Base-by-base conservation (phyloP, 2,797 vertebrate genomes). In the Sebastes cheni region DNA sequence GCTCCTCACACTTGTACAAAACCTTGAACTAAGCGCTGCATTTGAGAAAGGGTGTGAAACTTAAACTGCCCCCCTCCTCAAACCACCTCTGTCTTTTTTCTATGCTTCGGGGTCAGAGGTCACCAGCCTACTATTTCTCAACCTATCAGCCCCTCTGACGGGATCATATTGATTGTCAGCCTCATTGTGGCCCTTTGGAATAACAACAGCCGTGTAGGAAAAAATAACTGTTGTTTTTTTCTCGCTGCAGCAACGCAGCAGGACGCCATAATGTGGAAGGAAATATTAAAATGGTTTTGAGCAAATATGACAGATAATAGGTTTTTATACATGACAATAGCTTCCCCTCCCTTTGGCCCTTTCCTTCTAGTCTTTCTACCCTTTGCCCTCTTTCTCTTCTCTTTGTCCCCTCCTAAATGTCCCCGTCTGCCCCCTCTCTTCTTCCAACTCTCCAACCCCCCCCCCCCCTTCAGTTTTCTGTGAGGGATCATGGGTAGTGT, bases 401-500 rank as follows among this genome's bases (percentile, higher is more conserved):
- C 61, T 80, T 64, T 80, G 56, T 79, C 70, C 69, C 59, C 22
- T 77, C 67, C 70, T 77, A 42, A 79, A 81, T 62, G 64, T 34
- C 67, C 73, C 72, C 22, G 8, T 61, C 67, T 81, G 68, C 66
- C 61, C 67, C 73, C 3, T 25, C 68, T 34, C 80, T 36, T 60
- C 64, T 14, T 67, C 70, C 70, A 80, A 56, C 42, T n/a, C 56
- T 29, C 23, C 42, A 20, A 5, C 64, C 27, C 25, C 11, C 36
- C 50, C 0, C 69, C 10, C 64, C 29, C 10, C 64, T 23, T 36
- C n/a, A 55, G 61, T 32, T 34, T 22, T 67, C 77, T 52, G 73
- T 88, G 91, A 91, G 91, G 88, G 91, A 91, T 95, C 91, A 91
- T 90, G 91, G 92, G 88, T 89, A 80, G 89, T 79, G 79, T 83